phyloP scores from a whole-genome alignment of 2,888 invertebrate genomes.

The Micoletzkya japonica region DNA sequence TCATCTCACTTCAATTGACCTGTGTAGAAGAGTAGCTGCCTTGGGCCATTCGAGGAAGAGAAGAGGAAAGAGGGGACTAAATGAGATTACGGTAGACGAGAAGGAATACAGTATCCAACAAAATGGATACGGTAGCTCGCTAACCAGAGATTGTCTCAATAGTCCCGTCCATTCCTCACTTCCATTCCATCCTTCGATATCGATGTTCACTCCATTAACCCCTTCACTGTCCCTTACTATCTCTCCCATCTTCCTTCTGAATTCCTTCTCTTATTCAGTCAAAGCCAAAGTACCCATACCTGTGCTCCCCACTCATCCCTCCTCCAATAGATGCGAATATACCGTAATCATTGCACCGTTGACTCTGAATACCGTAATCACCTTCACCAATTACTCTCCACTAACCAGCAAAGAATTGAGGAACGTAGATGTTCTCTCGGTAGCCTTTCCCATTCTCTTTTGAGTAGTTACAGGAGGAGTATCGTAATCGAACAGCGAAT shows the following conservation, averaged over 20 bases:
- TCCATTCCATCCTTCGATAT: slow-evolving; percentile 5
- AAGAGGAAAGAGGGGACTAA: not conserved
- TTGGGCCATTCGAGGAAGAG: not conserved
- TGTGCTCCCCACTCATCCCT: slow-evolving; percentile 19
- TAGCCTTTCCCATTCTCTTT: slow-evolving; percentile 7
- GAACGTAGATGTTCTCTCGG: slow-evolving; percentile 2
- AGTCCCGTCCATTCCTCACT: slow-evolving; percentile 1
- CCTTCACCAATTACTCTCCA: not conserved
- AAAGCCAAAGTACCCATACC: not conserved
- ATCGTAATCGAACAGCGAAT: slow-evolving; percentile 24
- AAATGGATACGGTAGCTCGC: not conserved
- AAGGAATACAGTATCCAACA: not conserved
- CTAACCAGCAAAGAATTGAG: not conserved
- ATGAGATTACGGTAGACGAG: not conserved
- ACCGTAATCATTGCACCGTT: not conserved
- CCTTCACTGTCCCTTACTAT: not conserved
- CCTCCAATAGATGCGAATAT: slow-evolving; percentile 5
- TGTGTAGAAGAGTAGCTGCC: not conserved
- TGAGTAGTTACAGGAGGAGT: not conserved
- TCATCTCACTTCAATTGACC: slow-evolving; percentile 1
- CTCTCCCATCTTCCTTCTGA: slow-evolving; percentile 16
- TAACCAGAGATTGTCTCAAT: slow-evolving; percentile 7
- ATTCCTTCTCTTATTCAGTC: not conserved
- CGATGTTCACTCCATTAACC: slow-evolving; percentile 1
- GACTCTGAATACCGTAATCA: not conserved